Conservation (phyloP, 2,888 invertebrate genomes). For the Cremastobaeus sp. region DNA sequence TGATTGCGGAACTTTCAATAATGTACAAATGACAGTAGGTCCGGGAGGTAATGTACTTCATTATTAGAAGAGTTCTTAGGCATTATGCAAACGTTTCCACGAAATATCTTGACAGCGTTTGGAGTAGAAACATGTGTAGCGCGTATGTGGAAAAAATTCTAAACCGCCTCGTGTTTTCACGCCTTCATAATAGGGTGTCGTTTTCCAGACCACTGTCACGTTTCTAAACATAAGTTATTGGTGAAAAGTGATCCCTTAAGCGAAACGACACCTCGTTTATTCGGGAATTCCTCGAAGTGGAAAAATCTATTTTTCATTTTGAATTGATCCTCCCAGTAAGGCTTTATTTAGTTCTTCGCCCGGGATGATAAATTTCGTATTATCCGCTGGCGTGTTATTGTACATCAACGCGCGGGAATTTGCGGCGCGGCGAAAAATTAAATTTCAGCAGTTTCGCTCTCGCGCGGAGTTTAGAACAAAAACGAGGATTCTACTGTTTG, state of each 20-base stretch:
- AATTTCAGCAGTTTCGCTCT: not conserved
- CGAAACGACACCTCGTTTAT: constrained; percentile 26
- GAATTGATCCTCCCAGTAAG: too few species aligned
- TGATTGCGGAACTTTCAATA: too few species aligned
- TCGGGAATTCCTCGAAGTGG: not conserved
- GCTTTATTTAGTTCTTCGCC: not conserved
- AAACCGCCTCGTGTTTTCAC: constrained; percentile 18
- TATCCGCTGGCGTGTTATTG: not conserved
- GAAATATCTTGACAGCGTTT: not conserved
- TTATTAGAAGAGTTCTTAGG: not conserved
- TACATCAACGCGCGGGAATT: too few species aligned
- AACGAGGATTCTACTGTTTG: not conserved
- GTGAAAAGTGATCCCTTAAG: constrained; percentile 5
- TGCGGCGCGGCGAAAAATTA: too few species aligned
- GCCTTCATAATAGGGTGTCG: constrained; percentile 1
- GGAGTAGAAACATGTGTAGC: constrained; percentile 18
- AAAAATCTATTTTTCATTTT: constrained; percentile 1
- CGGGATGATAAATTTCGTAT: not conserved
- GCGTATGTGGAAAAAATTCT: constrained; percentile 18
- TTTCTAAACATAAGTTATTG: constrained; percentile 7
- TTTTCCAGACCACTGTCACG: constrained; percentile 21
- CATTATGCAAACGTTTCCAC: not conserved
- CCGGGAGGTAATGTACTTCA: not conserved
- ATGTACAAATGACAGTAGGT: too few species aligned
- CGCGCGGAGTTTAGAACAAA: not conserved